Base-by-base conservation (phyloP, 2,888 invertebrate species). In the Taphrorychus bicolor region DNA sequence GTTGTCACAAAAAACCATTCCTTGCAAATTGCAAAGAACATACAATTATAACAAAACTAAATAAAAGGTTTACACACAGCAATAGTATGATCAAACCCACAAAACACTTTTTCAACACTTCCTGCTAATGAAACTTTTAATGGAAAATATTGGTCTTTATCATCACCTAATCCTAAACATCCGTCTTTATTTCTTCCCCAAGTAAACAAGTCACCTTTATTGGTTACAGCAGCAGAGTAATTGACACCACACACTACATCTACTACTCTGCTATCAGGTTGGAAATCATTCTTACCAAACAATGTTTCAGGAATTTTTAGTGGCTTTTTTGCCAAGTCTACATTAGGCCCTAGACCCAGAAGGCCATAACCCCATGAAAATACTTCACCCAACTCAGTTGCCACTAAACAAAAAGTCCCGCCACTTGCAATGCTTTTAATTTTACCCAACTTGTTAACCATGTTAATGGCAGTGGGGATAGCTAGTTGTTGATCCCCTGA, bases 321-420 rank as follows among this genome's bases (percentile, higher is more conserved):
- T 0, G 98, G 97, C 67, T 82, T 83, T 0, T 82, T 77, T 0
- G 89, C 83, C 58, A 87, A 86, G 59, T 90, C 87, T 0, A 91
- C 89, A 59, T 87, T 84, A 0, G 97, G 97, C 0, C 98, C 98
- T 24, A 91, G 87, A 0, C 98, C 98, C 24, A 98, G 84, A 60
- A 97, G 85, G 24, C 98, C 98, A 80, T 87, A 97, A 3, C 98
- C 98, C 98, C 98, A 98, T 0, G 92, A 91, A 79, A 89, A 97
- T 0, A 94, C 94, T 21, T 93, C 86, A 0, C 96, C 95, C 70
- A 88, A 81, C 93, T 93, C 91, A 83, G 94, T 96, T 22, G 94
- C 84, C 4, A 91, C 85, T 78, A 92, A 85, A 81, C 97, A 97
- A 79, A 91, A 92, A 0, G 94, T 93, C 7, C 97, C 97, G 1